These are phyloP conservation scores for Tetropium fuscum DNA, from an alignment of 2,888 invertebrate genomes.

Conservation along the genomic window DNA sequence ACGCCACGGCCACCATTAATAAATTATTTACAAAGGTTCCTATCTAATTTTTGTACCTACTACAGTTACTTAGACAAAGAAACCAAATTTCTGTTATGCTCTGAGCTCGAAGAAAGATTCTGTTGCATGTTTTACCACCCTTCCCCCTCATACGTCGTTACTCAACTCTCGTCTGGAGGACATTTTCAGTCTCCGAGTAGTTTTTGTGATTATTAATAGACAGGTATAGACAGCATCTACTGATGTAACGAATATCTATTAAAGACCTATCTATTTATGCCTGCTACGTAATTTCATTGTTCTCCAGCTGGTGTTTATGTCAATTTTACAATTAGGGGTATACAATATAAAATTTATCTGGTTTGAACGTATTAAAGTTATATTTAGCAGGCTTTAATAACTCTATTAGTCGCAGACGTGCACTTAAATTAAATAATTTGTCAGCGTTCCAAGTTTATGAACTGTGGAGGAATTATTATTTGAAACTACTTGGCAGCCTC, in stretches of 20 bases:
- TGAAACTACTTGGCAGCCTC: too few species aligned
- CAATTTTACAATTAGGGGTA: constrained; percentile 6
- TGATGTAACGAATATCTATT: constrained; percentile 5
- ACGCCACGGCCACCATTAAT: too few species aligned
- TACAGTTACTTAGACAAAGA: too few species aligned
- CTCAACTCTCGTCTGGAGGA: too few species aligned
- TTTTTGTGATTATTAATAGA: constrained; percentile 12
- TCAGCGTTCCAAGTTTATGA: constrained; percentile 14
- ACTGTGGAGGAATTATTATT: constrained; percentile 5
- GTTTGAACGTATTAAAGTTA: constrained; percentile 13
- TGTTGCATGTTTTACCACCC: too few species aligned
- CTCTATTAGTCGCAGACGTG: constrained; percentile 11
- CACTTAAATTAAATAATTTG: constrained; percentile 15
- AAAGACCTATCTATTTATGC: neutral
- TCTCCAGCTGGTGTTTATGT: constrained; percentile 6
- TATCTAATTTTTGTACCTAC: too few species aligned
- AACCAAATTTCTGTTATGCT: too few species aligned
- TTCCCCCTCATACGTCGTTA: too few species aligned
- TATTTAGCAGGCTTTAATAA: constrained; percentile 21
- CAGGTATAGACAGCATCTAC: too few species aligned
- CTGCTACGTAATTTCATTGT: constrained; percentile 13
- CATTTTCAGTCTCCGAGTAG: too few species aligned
- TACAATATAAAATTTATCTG: constrained; percentile 6
- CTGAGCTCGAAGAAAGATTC: too few species aligned
- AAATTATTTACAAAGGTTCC: too few species aligned